Percentiles rank a stretch among this genome's conserved stretches.
phyloP scores from a whole-genome alignment of 2,888 invertebrate genomes.

The Fragum sueziense region DNA sequence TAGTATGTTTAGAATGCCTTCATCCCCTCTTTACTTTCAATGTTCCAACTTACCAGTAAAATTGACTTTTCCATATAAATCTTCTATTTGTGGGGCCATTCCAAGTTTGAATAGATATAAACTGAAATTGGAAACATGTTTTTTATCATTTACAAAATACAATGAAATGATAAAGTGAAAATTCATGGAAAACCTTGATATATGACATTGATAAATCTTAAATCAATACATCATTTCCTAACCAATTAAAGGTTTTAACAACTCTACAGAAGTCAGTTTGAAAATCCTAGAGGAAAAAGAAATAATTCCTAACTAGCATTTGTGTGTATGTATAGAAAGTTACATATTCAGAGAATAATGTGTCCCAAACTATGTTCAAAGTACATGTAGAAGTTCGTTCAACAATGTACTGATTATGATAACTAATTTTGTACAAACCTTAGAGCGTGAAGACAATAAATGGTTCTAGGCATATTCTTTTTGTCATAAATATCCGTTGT shows the following conservation, averaged over 20 bases:
- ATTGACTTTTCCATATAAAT: slow-evolving; percentile 89
- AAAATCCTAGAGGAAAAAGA: neutral
- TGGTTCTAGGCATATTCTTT: slow-evolving; percentile 90
- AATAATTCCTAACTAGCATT: neutral
- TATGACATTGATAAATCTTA: too few species aligned
- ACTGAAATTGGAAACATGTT: slow-evolving; percentile 77
- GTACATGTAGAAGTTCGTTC: too few species aligned
- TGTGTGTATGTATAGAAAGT: neutral
- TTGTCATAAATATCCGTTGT: slow-evolving; percentile 92
- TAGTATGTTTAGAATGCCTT: too few species aligned
- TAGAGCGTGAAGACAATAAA: slow-evolving; percentile 90
- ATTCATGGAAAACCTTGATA: too few species aligned
- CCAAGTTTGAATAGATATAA: slow-evolving; percentile 84
- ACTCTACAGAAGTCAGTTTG: neutral
- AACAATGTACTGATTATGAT: too few species aligned
- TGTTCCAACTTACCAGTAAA: slow-evolving; percentile 83
- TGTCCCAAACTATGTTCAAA: too few species aligned
- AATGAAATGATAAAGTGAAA: too few species aligned
- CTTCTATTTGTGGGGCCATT: slow-evolving; percentile 89
- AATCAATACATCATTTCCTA: neutral
- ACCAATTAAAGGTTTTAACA: neutral
- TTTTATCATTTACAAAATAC: too few species aligned
- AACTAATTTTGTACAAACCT: too few species aligned
- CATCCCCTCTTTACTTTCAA: neutral
- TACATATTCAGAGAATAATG: too few species aligned